Evolutionary conservation across 2,797 vertebrate species (phyloP).

Genomic region (Gastrophryne carolinensis): DNA sequence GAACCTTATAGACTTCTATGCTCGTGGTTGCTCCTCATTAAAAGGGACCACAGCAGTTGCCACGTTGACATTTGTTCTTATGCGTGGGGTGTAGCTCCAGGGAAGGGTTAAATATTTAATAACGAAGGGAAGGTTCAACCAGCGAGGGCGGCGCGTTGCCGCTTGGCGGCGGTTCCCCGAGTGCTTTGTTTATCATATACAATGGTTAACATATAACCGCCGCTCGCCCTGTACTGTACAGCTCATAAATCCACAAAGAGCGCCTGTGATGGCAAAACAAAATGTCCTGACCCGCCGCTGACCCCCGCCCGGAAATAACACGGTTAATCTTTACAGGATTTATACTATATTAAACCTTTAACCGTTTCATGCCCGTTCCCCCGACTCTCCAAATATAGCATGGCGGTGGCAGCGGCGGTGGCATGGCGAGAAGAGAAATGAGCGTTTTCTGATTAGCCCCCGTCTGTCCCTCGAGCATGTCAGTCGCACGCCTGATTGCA

Average conservation of each 20-base stretch:
- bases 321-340: conserved; percentile 41
- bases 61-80: too few species aligned
- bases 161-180: background rate
- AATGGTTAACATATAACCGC: conserved; percentile 46
- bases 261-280: background rate
- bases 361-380: background rate
- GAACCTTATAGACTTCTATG: too few species aligned
- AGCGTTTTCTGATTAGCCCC: conserved; percentile 14
- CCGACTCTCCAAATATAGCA: background rate
- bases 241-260: conserved; percentile 35
- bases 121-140: background rate
- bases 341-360: conserved; percentile 28
- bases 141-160: background rate
- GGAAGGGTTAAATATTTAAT: background rate
- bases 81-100: background rate
- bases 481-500: conserved; percentile 15
- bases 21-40: too few species aligned
- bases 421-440: background rate
- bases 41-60: too few species aligned
- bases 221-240: background rate
- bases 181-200: conserved; percentile 42
- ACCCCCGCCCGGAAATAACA: conserved; percentile 34
- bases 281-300: conserved; percentile 27
- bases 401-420: background rate
- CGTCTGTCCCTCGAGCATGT: background rate